Evolutionary conservation across 1,140 invertebrate species (phyloP), one percentile per base, ranked within the genome.

Genomic region (Bacillus rossius): DNA sequence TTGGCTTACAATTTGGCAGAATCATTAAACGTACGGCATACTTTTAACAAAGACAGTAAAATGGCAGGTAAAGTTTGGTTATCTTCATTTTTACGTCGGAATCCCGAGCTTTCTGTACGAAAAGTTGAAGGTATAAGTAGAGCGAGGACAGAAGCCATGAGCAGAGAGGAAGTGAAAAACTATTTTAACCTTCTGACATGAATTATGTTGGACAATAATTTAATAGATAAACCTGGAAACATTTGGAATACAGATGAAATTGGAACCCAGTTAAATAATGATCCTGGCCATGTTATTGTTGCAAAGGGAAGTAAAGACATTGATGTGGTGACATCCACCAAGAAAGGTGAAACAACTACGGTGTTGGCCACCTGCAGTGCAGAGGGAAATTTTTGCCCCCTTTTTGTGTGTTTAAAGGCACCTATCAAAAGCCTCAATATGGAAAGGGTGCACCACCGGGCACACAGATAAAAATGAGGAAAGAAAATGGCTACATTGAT

Each of bases 161-260:
- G 64, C 55, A 62, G 58, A 52, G 37, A 57, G 48, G 68, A 71
- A 65, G 69, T 73, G 8, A 37, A 56, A 7, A 58, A 64, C 17
- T 71, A 66, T 53, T 73, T 66, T 68, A 48, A 69, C 7, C 48
- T 74, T 7, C 54, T 73, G 0, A 25, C 50, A 55, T 67, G 54
- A 19, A 53, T 69, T 5, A 41, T 71, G 22, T 66, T 40, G n/a
- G 51, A 70, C 55, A 65, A 71, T 65, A 56, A 68, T 57, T 41
- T 71, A 19, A n/a, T 69, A 22, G 60, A 67, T 52, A 71, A 71
- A 55, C 73, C 71, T 7, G 65, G 67, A 0, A 41, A 62, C 48
- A 69, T 75, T 41, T 77, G 57, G 49, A 76, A 75, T 61, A 69
- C 72, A 53, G 72, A 77, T 56, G 73, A 76, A 63, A 67, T 61